Evolutionary conservation across 1,140 invertebrate genomes (phyloP), one percentile per base, ranked within the genome.

Genomic region (Ruditapes philippinarum): DNA sequence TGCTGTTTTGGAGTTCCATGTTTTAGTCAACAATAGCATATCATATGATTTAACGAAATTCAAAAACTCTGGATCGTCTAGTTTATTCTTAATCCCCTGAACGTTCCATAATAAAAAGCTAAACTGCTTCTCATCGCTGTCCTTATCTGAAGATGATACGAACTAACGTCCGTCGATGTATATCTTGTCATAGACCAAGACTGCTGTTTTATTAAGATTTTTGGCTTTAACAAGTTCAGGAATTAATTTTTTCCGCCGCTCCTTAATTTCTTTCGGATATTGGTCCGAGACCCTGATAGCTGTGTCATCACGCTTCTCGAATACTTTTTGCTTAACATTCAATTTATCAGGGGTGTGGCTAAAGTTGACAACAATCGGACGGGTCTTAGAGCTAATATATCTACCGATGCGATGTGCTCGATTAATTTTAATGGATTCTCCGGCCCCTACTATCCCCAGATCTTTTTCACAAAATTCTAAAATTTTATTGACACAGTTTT

Each of bases 1-100:
- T 65, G 60, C 33, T 33, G 38, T n/a, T 74, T 85, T 85, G 4
- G 82, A 70, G 65, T 74, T 70, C 82, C 82, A 85, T 31, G 82
- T 74, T 74, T 85, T 68, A 73, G 65, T 85, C 11, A 85, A 85
- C 19, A 85, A 22, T 14, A 85, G 25, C 19, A 85, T 51, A 28
- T 85, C 82, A 73, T 49, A 85, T 12, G 4, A 4, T 36, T 54
- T 85, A 17, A 85, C 28, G 54, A 73, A 74, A 38, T 31, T 73
- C 25, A 74, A 38, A 85, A 85, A 85, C 40, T 85, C 82, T 17
- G 5, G 14, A 31, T 85, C 65, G 25, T 85, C 36, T 28, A 85
- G 1, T 73, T 74, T 70, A 33, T 62, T 70, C 4, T 25, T n/a
- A 19, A 85, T 25, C n/a, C 82, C 82, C 25, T 85, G 82, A 28